A percentile compares a stretch with the other conserved stretches of the same genome.
Conservation (phyloP, 1,140 invertebrate species). For the Heliconius hermathena region DNA sequence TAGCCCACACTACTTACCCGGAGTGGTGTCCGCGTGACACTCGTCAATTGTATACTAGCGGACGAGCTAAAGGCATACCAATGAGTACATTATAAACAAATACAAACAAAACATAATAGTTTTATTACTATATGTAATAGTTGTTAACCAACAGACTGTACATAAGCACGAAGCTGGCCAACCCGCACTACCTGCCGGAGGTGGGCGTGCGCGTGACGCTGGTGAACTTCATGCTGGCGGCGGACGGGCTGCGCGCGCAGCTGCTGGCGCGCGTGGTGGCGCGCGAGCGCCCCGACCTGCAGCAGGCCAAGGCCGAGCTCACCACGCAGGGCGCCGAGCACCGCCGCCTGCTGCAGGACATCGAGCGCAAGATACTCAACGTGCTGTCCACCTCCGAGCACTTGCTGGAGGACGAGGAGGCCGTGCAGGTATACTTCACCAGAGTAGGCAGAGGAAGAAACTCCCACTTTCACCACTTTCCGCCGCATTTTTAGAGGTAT, state of each 20-base stretch:
- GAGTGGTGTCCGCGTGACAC: too few relatives aligned
- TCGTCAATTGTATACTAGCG: too few relatives aligned
- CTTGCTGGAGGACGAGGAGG: slow-evolving; percentile 97
- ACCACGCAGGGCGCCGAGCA: slow-evolving; percentile 96
- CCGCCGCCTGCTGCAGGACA: slow-evolving; percentile 94
- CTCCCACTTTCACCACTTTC: too few relatives aligned
- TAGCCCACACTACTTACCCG: too few relatives aligned
- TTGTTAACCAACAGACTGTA: slow-evolving; percentile 86
- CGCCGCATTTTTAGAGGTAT: too few relatives aligned
- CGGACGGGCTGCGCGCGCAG: slow-evolving; percentile 95
- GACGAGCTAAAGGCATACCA: too few relatives aligned
- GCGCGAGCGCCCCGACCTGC: slow-evolving; percentile 94
- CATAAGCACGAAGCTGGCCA: slow-evolving; percentile 96
- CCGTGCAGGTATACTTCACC: slow-evolving; percentile 85
- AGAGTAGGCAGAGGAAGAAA: too few relatives aligned
- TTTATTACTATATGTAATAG: too few relatives aligned
- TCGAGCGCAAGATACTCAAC: slow-evolving; percentile 94
- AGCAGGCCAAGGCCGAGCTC: slow-evolving; percentile 94
- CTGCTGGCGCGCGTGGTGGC: slow-evolving; percentile 95
- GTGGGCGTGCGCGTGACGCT: slow-evolving; percentile 95
- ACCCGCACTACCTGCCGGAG: slow-evolving; percentile 97
- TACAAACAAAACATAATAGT: too few relatives aligned
- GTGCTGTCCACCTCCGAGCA: slow-evolving; percentile 94
- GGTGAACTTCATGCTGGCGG: slow-evolving; percentile 97
- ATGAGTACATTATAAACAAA: too few relatives aligned